These are phyloP conservation scores for Brassicogethes aeneus DNA, from an alignment of 2,888 invertebrate species.

Conservation along the genomic window DNA sequence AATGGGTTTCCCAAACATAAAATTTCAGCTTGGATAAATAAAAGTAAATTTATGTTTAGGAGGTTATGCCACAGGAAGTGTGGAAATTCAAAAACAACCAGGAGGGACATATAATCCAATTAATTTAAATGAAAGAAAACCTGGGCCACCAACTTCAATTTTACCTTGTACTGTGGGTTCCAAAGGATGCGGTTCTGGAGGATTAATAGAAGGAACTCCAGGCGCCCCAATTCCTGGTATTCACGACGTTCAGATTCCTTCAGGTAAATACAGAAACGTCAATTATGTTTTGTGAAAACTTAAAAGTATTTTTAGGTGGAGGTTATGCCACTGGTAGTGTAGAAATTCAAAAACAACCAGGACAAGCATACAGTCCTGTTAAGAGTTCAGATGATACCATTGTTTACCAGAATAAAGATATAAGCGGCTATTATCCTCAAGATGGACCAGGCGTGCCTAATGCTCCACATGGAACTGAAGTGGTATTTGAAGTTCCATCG, in stretches of 20 bases:
- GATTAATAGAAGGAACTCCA: slow-evolving; percentile 1
- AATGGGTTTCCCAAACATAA: too few relatives aligned
- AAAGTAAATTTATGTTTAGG: too few relatives aligned
- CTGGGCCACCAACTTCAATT: background rate
- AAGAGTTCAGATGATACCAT: background rate
- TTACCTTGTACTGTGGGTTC: background rate
- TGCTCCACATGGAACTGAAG: background rate
- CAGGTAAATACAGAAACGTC: background rate
- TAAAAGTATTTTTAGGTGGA: too few relatives aligned
- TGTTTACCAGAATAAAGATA: background rate
- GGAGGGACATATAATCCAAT: slow-evolving; percentile 4
- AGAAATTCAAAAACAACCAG: slow-evolving; percentile 11
- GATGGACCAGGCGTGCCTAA: background rate
- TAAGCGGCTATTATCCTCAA: background rate
- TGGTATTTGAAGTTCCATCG: background rate
- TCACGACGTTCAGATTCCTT: background rate
- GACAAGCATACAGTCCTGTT: slow-evolving; percentile 4
- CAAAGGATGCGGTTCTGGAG: slow-evolving; percentile 1
- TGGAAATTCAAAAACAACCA: slow-evolving; percentile 13
- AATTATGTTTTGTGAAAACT: background rate
- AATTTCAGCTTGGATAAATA: too few relatives aligned
- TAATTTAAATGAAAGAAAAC: background rate
- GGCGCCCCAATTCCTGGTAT: background rate
- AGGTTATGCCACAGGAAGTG: slow-evolving; percentile 12
- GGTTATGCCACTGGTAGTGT: slow-evolving; percentile 13